Evolutionary conservation across 2,797 vertebrate species (phyloP).

Genomic region (Sitta carolinensis): DNA sequence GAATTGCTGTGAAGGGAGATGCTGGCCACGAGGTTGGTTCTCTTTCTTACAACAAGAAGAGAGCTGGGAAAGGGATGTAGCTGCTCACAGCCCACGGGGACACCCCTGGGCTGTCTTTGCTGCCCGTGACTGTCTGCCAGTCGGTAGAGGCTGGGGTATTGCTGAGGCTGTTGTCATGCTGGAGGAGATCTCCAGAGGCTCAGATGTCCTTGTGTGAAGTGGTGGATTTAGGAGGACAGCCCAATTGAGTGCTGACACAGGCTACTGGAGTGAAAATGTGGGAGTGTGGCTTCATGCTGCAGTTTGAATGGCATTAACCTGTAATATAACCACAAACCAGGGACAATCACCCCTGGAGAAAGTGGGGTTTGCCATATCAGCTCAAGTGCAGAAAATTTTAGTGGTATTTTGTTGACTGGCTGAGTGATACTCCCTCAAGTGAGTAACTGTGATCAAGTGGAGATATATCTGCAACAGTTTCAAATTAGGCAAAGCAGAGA

Average conservation of each 20-base stretch:
- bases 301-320: neutral
- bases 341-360: neutral
- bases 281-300: neutral
- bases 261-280: neutral
- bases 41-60: neutral
- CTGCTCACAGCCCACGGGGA: neutral
- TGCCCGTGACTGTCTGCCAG: fast-evolving
- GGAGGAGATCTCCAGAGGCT: neutral
- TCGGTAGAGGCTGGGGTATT: neutral
- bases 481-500: neutral
- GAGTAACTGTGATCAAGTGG: neutral
- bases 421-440: neutral
- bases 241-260: fast-evolving
- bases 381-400: neutral
- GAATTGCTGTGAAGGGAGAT: neutral
- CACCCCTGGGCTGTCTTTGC: neutral
- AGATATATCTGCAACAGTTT: neutral
- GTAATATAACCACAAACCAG: neutral
- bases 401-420: neutral
- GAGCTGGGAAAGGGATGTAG: neutral
- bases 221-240: neutral
- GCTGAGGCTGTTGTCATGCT: neutral
- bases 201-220: neutral
- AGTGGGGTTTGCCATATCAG: neutral
- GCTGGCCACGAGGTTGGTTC: neutral